Conservation (phyloP, 2,113 vertebrate genomes). For the Ancistrus triradiatus region DNA sequence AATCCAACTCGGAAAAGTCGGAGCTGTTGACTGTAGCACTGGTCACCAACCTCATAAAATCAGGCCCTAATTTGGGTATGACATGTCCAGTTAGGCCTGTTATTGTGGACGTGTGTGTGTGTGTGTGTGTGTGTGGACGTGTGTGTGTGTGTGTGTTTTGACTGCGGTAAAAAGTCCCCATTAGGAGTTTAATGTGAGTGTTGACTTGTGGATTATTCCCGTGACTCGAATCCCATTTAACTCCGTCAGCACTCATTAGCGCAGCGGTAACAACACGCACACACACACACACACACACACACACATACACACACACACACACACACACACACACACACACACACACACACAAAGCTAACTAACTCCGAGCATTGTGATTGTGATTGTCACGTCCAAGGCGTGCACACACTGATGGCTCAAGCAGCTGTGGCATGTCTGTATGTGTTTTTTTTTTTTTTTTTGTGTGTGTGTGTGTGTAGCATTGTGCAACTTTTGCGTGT, state of each 20-base stretch:
- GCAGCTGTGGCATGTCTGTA: slow-evolving; percentile 35
- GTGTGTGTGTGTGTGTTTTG: slow-evolving; percentile 34
- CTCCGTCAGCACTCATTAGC: slow-evolving; percentile 45
- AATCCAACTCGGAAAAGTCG: too few species aligned
- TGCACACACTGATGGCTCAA: slow-evolving; percentile 36
- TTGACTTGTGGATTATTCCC: slow-evolving; percentile 49
- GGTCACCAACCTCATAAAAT: slow-evolving; percentile 5
- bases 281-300: slow-evolving; percentile 6
- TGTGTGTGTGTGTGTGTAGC: background rate
- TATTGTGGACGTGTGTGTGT: slow-evolving; percentile 19
- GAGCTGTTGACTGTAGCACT: too few species aligned
- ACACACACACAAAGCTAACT: slow-evolving; percentile 25
- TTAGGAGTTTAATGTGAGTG: slow-evolving; percentile 42
- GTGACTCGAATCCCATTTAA: slow-evolving; percentile 34
- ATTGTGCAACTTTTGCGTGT: slow-evolving; percentile 31
- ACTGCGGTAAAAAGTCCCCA: slow-evolving; percentile 33
- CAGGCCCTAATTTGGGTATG: slow-evolving; percentile 25
- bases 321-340: slow-evolving; percentile 10
- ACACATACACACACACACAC: background rate
- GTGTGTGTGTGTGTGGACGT: slow-evolving; percentile 13
- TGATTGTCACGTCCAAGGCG: background rate
- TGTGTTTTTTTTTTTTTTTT: background rate
- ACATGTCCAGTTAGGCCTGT: slow-evolving; percentile 41
- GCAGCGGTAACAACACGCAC: slow-evolving; percentile 31
- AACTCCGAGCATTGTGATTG: slow-evolving; percentile 23